Base-by-base conservation (phyloP, 92 coral and sea anemone species). In the Porites cylindrica region DNA sequence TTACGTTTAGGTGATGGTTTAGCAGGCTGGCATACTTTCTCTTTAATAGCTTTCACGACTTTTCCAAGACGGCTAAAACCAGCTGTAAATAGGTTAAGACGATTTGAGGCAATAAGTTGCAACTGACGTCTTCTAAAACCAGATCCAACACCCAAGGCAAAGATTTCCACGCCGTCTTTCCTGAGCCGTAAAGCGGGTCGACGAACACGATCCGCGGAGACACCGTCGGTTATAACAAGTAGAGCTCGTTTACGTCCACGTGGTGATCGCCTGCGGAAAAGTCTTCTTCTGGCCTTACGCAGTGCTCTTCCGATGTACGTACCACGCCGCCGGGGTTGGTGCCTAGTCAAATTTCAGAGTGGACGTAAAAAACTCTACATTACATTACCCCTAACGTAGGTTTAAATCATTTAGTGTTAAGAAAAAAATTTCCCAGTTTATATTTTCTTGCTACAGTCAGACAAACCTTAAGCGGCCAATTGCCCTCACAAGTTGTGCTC, bases 171-270 rank as follows among this genome's bases (percentile, higher is more conserved):
- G 23, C 93, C 93, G 8, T 52, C 24, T 6, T 62, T 72, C 14
- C 60, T 82, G 21, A 94, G 79, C 65, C 84, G 69, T 58, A 77
- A 78, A 16, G 97, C 83, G 29, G 94, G 94, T 52, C 84, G 24
- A n/a, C 59, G 71, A 18, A 89, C 89, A 51, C 92, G 79, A 66
- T 94, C 97, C 14, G 88, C 82, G 2, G 97, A 91, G 3, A 73
- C 90, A 9, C 97, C 97, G 29, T 90, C 90, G 0, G 97, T 89
- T 51, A 94, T 81, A 14, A 94, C 87, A 24, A 94, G 78, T 4
- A 94, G 86, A 19, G 88, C 82, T 16, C 91, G 90, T 77, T 89
- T 89, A 18, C 94, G 82, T 24, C 93, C 94, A 54, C 93, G 82
- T 10, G 56, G 51, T 58, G 92, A 82, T 50, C 21, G 90, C 56